Percentiles rank a stretch among this genome's conserved stretches.
These are phyloP conservation scores for Ips nitidus DNA, from an alignment of 1,140 invertebrate genomes.

Conservation along the genomic window DNA sequence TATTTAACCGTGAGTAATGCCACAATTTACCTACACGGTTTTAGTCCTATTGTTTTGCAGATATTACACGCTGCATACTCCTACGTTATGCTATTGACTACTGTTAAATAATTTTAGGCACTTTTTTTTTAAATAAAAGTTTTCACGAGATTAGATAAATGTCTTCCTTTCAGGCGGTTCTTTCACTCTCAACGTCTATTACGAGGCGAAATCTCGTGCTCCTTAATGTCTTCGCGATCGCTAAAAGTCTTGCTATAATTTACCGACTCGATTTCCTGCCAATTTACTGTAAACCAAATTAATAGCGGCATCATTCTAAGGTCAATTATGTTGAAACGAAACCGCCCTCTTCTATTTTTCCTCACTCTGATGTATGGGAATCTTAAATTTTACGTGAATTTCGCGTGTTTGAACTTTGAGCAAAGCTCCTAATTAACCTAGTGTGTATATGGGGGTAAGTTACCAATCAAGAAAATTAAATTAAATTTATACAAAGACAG, in stretches of 20 bases:
- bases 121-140: not conserved
- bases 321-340: conserved; percentile 3
- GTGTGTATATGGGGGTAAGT: no score
- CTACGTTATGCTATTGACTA: conserved; percentile 8
- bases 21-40: not conserved
- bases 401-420: no score
- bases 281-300: conserved; percentile 24
- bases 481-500: no score
- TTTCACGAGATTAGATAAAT: conserved; percentile 13
- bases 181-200: conserved; percentile 16
- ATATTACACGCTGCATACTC: conserved; percentile 9
- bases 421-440: no score
- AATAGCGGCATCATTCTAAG: conserved; percentile 17
- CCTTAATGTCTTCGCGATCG: conserved; percentile 23
- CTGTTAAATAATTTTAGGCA: conserved; percentile 2
- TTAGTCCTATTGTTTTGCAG: not conserved
- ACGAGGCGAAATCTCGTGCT: conserved; percentile 20
- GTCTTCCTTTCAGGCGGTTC: conserved; percentile 7
- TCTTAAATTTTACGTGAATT: no score
- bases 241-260: conserved; percentile 21
- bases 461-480: no score
- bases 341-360: no score
- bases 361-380: no score
- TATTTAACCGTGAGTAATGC: conserved; percentile 7
- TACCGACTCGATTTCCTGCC: conserved; percentile 24